phyloP scores from a whole-genome alignment of 1,140 invertebrate genomes.

The Coelopa frigida region DNA sequence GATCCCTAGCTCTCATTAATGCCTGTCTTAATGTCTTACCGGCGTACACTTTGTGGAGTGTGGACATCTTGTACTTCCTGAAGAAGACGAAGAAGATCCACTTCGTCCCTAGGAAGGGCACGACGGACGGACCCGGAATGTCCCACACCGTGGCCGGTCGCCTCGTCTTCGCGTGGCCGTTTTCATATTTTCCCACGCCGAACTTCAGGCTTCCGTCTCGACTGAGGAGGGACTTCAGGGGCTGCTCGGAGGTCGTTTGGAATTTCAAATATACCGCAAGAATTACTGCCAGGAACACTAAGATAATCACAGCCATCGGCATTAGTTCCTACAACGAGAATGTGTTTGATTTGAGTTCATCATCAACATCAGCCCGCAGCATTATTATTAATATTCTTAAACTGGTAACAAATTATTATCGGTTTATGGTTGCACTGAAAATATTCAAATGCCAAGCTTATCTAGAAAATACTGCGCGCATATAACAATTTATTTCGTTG shows the following conservation, averaged over 20 bases:
- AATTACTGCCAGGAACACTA: conserved; percentile 36
- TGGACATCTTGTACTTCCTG: conserved; percentile 62
- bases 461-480: too few species aligned
- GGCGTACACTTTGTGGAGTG: conserved; percentile 72
- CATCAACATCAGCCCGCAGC: too few species aligned
- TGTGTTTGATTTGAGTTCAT: too few species aligned
- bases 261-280: conserved; percentile 34
- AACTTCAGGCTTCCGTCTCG: conserved; percentile 18
- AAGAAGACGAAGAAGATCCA: conserved; percentile 63
- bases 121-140: conserved; percentile 65
- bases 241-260: conserved; percentile 27
- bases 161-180: not conserved
- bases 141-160: conserved; percentile 34
- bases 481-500: too few species aligned
- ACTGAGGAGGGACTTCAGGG: conserved; percentile 31
- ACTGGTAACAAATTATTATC: too few species aligned
- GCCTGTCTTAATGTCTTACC: conserved; percentile 47
- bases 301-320: conserved; percentile 42
- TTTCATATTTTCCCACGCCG: not conserved
- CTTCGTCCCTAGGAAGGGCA: conserved; percentile 71
- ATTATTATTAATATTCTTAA: too few species aligned
- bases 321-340: conserved; percentile 15
- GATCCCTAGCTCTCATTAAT: not conserved
- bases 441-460: too few species aligned
- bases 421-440: too few species aligned